Evolutionary conservation across 2,888 invertebrate genomes (phyloP).

Genomic region (Spatulosminthurus flaviceps): DNA sequence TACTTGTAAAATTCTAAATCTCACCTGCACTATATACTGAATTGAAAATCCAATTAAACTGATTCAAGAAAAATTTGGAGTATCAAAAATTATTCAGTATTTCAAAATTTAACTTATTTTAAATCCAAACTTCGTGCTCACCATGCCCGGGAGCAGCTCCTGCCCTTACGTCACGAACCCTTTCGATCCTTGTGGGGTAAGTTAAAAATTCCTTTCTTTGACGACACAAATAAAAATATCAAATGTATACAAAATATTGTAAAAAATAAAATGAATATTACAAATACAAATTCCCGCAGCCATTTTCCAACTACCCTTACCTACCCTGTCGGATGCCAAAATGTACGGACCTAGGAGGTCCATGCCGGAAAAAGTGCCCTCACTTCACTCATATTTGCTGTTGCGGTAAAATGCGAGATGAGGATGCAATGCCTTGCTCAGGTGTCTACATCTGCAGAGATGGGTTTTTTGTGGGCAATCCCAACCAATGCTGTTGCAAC

Average conservation of each 20-base stretch:
- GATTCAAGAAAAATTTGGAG: no score
- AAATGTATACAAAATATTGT: background rate
- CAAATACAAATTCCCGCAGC: background rate
- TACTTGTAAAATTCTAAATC: no score
- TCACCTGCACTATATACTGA: no score
- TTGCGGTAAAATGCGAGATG: background rate
- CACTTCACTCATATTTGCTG: background rate
- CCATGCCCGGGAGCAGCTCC: background rate
- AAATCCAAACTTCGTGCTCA: no score
- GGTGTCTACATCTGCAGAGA: conserved; percentile 16
- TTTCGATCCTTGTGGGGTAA: background rate
- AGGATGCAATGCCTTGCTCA: background rate
- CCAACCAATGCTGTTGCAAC: background rate
- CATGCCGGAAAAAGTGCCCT: background rate
- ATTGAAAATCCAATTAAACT: no score
- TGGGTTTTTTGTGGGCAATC: background rate
- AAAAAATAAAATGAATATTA: background rate
- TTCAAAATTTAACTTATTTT: no score
- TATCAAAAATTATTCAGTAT: no score
- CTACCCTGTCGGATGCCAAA: background rate
- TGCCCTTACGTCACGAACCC: background rate
- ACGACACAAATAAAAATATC: no score
- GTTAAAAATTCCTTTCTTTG: background rate
- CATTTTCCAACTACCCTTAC: conserved; percentile 14
- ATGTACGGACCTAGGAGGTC: background rate